Evolutionary conservation across 2,113 vertebrate species (phyloP), one percentile per base, ranked within the genome.

Genomic region (Neogale vison): DNA sequence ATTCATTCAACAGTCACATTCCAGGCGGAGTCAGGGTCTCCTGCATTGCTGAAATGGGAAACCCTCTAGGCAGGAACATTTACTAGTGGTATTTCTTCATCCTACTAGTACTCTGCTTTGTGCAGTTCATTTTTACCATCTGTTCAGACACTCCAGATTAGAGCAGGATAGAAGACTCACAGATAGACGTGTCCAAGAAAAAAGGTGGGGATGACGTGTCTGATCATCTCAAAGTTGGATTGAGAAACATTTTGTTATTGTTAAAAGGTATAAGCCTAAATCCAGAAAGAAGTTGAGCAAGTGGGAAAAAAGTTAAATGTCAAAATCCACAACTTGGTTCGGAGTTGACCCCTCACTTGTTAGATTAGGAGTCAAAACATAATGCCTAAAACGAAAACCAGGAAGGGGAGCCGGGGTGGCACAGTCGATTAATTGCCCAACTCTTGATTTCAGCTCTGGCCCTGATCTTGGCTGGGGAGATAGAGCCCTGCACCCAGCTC

Each of bases 221-320:
- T 74, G 63, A 65, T 59, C 83, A 76, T 77, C 95, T 69, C 34
- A 93, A 96, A 95, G 31, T 12, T 85, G n/a, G 18, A 34, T 3
- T 82, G 67, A 94, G 67, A 96, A 86, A 92, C 20, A 92, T 59
- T 81, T 55, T 55, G 57, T 12, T 77, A 89, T 42, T 86, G 23
- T 79, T 52, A 29, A 67, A 72, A 92, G 14, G 45, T 52, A 29
- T 9, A 93, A 61, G 55, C 15, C 17, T 92, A 57, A 50, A 31
- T 20, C 31, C 69, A 52, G 80, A 59, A 83, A 89, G 89, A 81
- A 61, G 55, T 36, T 74, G 69, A 39, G 24, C 5, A 79, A 59
- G n/a, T 36, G 63, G 39, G n/a, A 42, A 79, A 61, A 96, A n/a
- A 34, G 23, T 52, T 86, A 86, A 74, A 29, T 74, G 15, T 57